Evolutionary conservation across 2,888 invertebrate genomes (phyloP), one percentile per base, ranked within the genome.

Genomic region (Clusia tigrina): DNA sequence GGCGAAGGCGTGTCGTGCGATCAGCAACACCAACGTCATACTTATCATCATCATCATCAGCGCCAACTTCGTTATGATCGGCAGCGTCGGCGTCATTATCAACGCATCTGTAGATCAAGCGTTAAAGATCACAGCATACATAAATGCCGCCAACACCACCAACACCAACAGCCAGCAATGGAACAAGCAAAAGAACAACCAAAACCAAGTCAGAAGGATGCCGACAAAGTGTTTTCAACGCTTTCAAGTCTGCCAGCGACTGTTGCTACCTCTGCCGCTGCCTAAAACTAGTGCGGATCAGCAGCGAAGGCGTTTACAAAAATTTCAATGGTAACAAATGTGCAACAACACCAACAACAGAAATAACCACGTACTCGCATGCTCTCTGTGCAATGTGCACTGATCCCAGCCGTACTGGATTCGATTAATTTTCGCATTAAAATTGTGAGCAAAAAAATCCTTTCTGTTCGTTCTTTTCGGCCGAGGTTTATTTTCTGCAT

Each of bases 391-490:
- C 53, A 56, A 20, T 18, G 48, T 15, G 67, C 67, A 66, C 51
- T 63, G 67, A 58, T 71, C 68, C 71, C 63, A 65, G 67, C 71
- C 72, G 74, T 75, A n/a, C 77, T 77, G 75, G 81, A 75, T 78
- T 78, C 80, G 80, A 80, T 80, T 80, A 79, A 80, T 80, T 80
- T 80, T 78, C 79, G 79, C 78, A 79, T 80, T 79, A 80, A 77
- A 72, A 68, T 70, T 64, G 70, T 55, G 69, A 65, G 32, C 52
- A 48, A 63, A 51, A 55, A 57, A 62, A 62, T 23, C 22, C 46
- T 46, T 32, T 54, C 24, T 54, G 17, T 32, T 22, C n/a, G n/a
- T n/a, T n/a, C n/a, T n/a, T n/a, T 37, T 56, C 38, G 20, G 17
- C 25, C 38, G 62, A 9, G 32, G 23, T 32, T 22, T 32, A 10